Base-by-base conservation (phyloP, 2,888 invertebrate species). In the Linnaemya tessellans region DNA sequence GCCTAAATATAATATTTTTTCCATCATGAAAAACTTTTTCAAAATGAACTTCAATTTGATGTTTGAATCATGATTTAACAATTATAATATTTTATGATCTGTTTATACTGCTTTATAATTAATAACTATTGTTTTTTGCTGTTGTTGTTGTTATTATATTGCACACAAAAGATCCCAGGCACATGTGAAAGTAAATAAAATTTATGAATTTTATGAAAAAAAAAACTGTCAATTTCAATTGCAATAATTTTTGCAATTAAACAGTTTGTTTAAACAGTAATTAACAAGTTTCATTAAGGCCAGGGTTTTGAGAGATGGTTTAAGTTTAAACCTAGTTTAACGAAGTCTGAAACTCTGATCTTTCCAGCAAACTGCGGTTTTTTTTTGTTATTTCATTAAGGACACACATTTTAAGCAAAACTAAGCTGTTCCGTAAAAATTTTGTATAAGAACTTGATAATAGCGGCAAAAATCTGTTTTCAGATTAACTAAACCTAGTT, bases 71-170 rank as follows among this genome's bases (percentile, higher is more conserved):
- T 84, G 84, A 80, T 71, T 80, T 75, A 67, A 54, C 80, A 71
- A 84, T 84, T 84, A 77, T n/a, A 80, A 65, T 79, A 77, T 68
- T 84, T 84, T 84, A 80, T 73, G 71, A 77, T 62, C 71, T 73
- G 70, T 80, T 77, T 68, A 79, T 35, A 68, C 75, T 64, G 71
- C 51, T 77, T 80, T 71, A 25, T 73, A 77, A 77, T 80, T 84
- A 77, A 65, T 80, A 60, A 64, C 46, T 62, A 41, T 56, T 64
- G 18, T 64, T 38, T 56, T 43, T 18, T 46, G 15, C n/a, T 56
- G 22, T 38, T 56, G 35, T 18, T 46, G 15, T 11, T 56, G 22
- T 5, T 3, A 30, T 30, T 30, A 30, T 30, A 62, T 22, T 41
- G 22, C 7, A 30, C 11, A 49, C 46, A 60, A 60, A 35, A 46